These are phyloP conservation scores for Heliopora coerulea DNA, from an alignment of 92 coral and sea anemone species.

Conservation along the genomic window DNA sequence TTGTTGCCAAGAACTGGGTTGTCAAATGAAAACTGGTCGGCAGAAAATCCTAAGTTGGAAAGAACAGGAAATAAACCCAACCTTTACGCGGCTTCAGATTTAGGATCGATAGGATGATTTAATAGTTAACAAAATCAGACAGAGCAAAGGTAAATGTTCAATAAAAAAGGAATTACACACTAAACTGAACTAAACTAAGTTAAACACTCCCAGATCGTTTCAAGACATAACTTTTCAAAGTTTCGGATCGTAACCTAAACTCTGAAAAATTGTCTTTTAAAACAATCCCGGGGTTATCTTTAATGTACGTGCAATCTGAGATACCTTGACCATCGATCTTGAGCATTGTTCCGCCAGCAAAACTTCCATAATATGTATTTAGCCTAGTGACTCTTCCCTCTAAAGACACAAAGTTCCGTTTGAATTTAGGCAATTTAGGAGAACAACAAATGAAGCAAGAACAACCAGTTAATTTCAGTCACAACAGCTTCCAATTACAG, in stretches of 20 bases:
- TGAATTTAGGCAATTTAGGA: too few species aligned
- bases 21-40: slow-evolving; percentile 66
- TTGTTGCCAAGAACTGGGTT: slow-evolving; percentile 67
- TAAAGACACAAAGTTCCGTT: slow-evolving; percentile 1
- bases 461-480: neutral
- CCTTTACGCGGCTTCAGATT: neutral
- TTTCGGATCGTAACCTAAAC: too few species aligned
- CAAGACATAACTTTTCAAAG: too few species aligned
- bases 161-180: too few species aligned
- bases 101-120: neutral
- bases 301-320: too few species aligned
- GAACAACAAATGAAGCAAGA: neutral
- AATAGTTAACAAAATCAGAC: neutral
- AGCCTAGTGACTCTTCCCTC: slow-evolving; percentile 20
- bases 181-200: too few species aligned
- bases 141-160: too few species aligned
- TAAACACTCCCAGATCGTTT: too few species aligned
- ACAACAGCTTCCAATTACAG: too few species aligned
- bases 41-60: slow-evolving; percentile 63
- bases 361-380: neutral
- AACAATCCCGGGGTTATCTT: too few species aligned
- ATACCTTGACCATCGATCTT: slow-evolving; percentile 21
- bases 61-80: neutral
- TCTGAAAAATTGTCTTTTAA: too few species aligned
- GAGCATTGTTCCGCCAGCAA: slow-evolving; percentile 22